Conservation (phyloP, 2,888 invertebrate species). For the Brachyopa scutellaris region DNA sequence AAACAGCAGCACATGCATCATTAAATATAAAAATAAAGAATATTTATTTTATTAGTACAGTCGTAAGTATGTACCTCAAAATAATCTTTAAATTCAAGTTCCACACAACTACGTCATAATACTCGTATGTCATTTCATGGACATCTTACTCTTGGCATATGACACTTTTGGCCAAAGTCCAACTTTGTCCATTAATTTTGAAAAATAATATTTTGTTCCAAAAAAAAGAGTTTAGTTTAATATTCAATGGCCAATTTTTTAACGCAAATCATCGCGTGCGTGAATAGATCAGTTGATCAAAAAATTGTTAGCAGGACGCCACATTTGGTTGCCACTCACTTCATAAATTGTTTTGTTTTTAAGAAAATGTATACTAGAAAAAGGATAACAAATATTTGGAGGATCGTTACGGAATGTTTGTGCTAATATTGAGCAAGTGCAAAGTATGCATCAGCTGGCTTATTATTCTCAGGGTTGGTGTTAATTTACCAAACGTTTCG, state of each 20-base stretch:
- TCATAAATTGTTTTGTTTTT: background rate
- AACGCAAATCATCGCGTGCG: slow-evolving; percentile 45
- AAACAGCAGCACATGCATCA: background rate
- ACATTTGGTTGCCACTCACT: slow-evolving; percentile 39
- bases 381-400: background rate
- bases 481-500: no score
- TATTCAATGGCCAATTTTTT: slow-evolving; percentile 19
- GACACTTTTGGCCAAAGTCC: slow-evolving; percentile 26
- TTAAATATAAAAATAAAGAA: slow-evolving; percentile 11
- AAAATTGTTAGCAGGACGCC: slow-evolving; percentile 35
- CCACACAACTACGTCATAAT: slow-evolving; percentile 23
- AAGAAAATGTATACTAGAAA: background rate
- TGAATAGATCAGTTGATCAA: slow-evolving; percentile 54
- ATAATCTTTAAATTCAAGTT: slow-evolving; percentile 18
- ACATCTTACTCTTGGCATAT: slow-evolving; percentile 5
- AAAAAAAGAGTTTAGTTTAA: no score
- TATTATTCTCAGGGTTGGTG: no score
- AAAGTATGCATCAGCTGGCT: no score
- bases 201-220: background rate
- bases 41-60: no score
- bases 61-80: no score
- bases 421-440: no score
- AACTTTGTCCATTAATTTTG: slow-evolving; percentile 19
- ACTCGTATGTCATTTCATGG: slow-evolving; percentile 31
- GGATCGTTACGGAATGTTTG: no score